Percentiles rank a stretch among this genome's conserved stretches.
phyloP scores from a whole-genome alignment of 2,888 invertebrate species.

The Drosophila nigricruria region DNA sequence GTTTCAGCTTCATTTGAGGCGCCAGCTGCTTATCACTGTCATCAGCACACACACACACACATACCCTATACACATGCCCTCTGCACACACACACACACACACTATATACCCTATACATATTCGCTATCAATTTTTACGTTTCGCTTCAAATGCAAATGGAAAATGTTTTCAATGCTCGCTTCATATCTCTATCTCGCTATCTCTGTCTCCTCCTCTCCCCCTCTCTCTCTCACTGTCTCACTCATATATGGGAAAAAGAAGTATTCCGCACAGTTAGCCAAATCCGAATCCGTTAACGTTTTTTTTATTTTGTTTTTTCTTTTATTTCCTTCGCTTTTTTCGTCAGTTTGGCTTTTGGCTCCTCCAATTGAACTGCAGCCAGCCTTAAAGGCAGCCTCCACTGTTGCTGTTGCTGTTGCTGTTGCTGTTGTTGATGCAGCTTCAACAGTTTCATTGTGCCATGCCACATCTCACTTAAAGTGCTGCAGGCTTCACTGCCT shows the following conservation, averaged over 20 bases:
- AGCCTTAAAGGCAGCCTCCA: slow-evolving; percentile 44
- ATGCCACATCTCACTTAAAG: slow-evolving; percentile 38
- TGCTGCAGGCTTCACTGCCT: slow-evolving; percentile 34
- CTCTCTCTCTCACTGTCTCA: neutral
- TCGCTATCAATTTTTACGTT: slow-evolving; percentile 44
- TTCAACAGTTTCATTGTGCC: slow-evolving; percentile 43
- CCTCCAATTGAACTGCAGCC: slow-evolving; percentile 53
- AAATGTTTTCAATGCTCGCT: slow-evolving; percentile 57
- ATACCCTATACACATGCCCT: neutral
- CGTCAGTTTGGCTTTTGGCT: slow-evolving; percentile 36
- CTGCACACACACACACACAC: neutral
- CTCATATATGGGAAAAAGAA: slow-evolving; percentile 1
- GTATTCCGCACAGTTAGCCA: slow-evolving; percentile 55
- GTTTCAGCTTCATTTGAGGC: slow-evolving; percentile 8
- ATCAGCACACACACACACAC: slow-evolving; percentile 7
- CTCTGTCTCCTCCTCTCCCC: neutral
- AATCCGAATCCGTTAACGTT: slow-evolving; percentile 47
- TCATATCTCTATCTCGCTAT: neutral
- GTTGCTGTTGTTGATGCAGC: slow-evolving; percentile 20
- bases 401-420: slow-evolving; percentile 31
- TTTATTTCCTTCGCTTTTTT: slow-evolving; percentile 2
- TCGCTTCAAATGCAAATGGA: slow-evolving; percentile 59
- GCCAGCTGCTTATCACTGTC: slow-evolving; percentile 6
- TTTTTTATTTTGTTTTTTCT: neutral
- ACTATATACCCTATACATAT: neutral